Percentiles rank a stretch among this genome's conserved stretches.
These are phyloP conservation scores for Anneissia japonica DNA, from an alignment of 35 echinoderm and acorn worm species.

Conservation along the genomic window DNA sequence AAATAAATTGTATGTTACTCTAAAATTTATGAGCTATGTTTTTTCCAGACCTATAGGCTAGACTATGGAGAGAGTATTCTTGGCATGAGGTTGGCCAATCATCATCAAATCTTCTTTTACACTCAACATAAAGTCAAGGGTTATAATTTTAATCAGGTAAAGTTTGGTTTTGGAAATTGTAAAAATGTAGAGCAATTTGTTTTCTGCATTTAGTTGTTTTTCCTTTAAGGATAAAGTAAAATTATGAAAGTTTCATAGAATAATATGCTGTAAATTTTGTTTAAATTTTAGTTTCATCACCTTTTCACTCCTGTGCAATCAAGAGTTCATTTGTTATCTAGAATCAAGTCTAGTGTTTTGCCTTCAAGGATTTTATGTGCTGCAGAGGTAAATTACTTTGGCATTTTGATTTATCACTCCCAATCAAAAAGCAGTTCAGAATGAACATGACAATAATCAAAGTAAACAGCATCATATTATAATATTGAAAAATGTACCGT, in stretches of 20 bases:
- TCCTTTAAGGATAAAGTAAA: too few species aligned
- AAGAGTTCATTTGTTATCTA: constrained; percentile 85
- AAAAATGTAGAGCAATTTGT: not conserved
- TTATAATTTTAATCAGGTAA: constrained; percentile 86
- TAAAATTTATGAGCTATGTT: not conserved
- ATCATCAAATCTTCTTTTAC: constrained; percentile 63
- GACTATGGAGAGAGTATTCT: constrained; percentile 80
- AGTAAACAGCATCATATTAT: too few species aligned
- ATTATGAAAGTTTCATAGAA: not conserved
- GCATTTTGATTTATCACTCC: too few species aligned
- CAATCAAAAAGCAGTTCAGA: too few species aligned
- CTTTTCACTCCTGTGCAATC: constrained; percentile 92
- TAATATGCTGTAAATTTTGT: not conserved
- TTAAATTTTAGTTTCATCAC: constrained; percentile 81
- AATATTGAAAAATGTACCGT: too few species aligned
- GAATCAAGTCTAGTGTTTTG: constrained; percentile 30
- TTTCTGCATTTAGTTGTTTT: too few species aligned
- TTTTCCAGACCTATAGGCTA: constrained; percentile 61
- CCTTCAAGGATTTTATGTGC: constrained; percentile 94
- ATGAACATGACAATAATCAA: too few species aligned
- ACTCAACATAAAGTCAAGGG: constrained; percentile 79
- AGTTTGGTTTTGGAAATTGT: not conserved
- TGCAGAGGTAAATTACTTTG: constrained; percentile 66
- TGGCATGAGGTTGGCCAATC: constrained; percentile 59
- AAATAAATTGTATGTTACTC: not conserved